Evolutionary conservation across 37 sponge, comb jelly and placozoan genomes (phyloP).

Genomic region (Chondrosia reniformis): DNA sequence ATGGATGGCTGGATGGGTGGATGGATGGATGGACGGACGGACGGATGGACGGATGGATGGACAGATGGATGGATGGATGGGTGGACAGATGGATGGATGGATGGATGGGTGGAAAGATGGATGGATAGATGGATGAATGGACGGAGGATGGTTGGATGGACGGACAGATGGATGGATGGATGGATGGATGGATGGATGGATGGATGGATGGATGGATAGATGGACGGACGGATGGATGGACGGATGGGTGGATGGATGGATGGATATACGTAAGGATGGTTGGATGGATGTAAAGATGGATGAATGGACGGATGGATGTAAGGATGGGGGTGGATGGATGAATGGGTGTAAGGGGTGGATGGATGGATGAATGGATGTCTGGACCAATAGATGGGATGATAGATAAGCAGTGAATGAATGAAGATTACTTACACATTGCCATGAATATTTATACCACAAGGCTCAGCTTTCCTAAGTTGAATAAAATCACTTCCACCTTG

Average conservation of each 20-base stretch:
- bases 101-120: neutral
- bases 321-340: constrained; percentile 12
- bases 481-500: neutral
- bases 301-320: neutral
- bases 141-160: neutral
- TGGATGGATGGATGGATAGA: neutral
- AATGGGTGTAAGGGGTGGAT: constrained; percentile 2
- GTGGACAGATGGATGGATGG: constrained; percentile 1
- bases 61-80: too few species aligned
- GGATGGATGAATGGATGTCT: too few species aligned
- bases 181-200: neutral
- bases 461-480: neutral
- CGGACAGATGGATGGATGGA: neutral
- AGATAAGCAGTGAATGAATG: too few species aligned
- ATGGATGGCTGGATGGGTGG: neutral
- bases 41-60: neutral
- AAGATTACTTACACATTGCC: neutral
- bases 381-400: too few species aligned
- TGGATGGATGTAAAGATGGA: neutral
- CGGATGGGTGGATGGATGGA: neutral
- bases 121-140: too few species aligned
- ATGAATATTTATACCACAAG: constrained; percentile 7
- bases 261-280: neutral
- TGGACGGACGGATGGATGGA: neutral
- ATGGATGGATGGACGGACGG: neutral